Base-by-base conservation (phyloP, 2,797 vertebrate species). In the Spatula clypeata region DNA sequence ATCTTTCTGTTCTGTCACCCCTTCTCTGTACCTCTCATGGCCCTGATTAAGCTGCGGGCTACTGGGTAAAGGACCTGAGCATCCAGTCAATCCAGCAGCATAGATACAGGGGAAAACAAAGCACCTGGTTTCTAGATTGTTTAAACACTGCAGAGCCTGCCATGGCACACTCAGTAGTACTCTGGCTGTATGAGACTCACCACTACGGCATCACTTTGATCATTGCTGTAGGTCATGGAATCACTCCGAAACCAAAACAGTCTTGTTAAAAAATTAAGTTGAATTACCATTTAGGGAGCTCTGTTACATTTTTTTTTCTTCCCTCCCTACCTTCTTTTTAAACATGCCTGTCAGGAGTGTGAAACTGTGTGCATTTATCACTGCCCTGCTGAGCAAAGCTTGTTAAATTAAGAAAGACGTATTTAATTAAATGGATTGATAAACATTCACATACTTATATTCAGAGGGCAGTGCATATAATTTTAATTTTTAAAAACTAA, bases 261-360 rank as follows among this genome's bases (percentile, higher is more conserved):
- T 76, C 89, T 79, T 72, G 77, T 94, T 95, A 96, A 96, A 94
- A 91, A 93, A 70, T 90, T 93, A 93, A 96, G 94, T 53, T 53
- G 90, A 88, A 93, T 71, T 87, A 76, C 88, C 79, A 96, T 91
- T 91, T 93, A 91, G 72, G 64, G 86, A 94, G 72, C 45, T 90
- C 77, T 84, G 27, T 45, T 90, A 70, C 38, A 0, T 67, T 88
- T 74, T 88, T 34, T 65, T 31, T 49, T 49, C 26, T 80, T 79
- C 51, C 4, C 38, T 90, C 53, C 13, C 36, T 85, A 86, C 67
- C 31, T 89, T 87, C 92, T 97, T 92, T 93, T 93, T 88, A 94
- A 95, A 83, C 91, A 94, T 73, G 91, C 84, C 84, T 94, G 57
- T 66, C 19, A 2, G 75, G n/a, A 94, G 40, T 92, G 44, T 87